These are phyloP conservation scores for Todiramphus chloris DNA, from an alignment of 2,113 vertebrate genomes.

Conservation along the genomic window DNA sequence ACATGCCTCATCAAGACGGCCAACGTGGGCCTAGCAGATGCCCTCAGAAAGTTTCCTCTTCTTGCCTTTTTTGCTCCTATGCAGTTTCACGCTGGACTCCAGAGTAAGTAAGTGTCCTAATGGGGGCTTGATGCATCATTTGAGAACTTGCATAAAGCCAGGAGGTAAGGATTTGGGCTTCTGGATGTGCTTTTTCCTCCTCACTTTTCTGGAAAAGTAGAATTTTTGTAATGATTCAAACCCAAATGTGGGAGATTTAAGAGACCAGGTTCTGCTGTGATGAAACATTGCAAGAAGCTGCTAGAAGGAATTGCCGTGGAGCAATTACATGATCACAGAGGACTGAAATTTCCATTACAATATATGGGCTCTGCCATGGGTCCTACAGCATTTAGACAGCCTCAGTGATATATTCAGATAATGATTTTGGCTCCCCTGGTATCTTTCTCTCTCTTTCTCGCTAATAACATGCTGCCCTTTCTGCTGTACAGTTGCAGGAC, in stretches of 20 bases:
- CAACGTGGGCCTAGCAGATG: slow-evolving; percentile 70
- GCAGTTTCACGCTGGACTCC: not conserved
- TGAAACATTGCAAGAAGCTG: not conserved
- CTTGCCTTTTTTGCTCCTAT: slow-evolving; percentile 1
- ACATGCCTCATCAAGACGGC: slow-evolving; percentile 77
- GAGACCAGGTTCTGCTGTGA: not conserved
- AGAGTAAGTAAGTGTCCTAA: not conserved
- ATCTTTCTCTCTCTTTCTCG: not conserved
- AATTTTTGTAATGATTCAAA: not conserved
- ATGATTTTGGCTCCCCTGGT: slow-evolving; percentile 28
- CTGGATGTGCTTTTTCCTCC: not conserved
- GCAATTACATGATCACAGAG: not conserved
- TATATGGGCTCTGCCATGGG: not conserved
- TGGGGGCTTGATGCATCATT: not conserved
- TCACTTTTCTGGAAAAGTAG: not conserved
- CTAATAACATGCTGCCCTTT: slow-evolving; percentile 34
- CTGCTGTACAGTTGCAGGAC: slow-evolving; percentile 13
- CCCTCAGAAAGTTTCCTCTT: slow-evolving; percentile 36
- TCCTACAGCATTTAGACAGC: not conserved
- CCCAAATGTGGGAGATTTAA: not conserved
- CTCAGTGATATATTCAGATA: not conserved
- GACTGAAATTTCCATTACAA: not conserved
- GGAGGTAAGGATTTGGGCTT: not conserved
- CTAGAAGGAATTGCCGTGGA: not conserved
- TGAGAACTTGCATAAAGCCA: not conserved